Percentiles rank a stretch among this genome's conserved stretches.
Conservation (phyloP, 2,888 invertebrate species). For the Diogma glabrata region DNA sequence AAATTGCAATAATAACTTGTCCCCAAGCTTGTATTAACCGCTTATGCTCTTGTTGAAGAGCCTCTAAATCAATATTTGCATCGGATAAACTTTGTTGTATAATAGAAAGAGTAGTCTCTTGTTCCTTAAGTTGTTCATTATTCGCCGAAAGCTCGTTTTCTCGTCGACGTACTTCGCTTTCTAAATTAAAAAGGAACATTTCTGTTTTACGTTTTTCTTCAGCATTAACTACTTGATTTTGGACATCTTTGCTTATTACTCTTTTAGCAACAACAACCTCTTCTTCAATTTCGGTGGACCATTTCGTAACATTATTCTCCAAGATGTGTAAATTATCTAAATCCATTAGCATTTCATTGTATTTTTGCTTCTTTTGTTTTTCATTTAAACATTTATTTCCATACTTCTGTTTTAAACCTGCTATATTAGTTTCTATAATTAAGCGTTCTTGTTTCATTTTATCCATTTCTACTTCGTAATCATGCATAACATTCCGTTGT, state of each 20-base stretch:
- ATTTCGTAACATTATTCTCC: constrained; percentile 30
- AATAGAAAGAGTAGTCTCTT: constrained; percentile 48
- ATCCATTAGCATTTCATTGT: constrained; percentile 29
- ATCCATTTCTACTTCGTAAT: constrained; percentile 35
- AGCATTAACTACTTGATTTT: constrained; percentile 33
- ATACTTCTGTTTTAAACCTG: constrained; percentile 29
- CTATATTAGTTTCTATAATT: constrained; percentile 30
- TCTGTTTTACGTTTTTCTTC: constrained; percentile 40
- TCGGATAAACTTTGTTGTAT: constrained; percentile 48
- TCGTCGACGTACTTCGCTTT: constrained; percentile 56
- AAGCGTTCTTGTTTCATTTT: constrained; percentile 31
- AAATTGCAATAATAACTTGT: constrained; percentile 57
- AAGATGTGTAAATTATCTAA: constrained; percentile 29
- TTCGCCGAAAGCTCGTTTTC: constrained; percentile 53
- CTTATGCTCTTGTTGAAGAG: constrained; percentile 55
- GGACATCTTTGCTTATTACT: constrained; percentile 31
- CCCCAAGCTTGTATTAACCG: constrained; percentile 63
- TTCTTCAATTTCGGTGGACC: constrained; percentile 31
- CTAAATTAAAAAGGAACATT: constrained; percentile 53
- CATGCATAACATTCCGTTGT: constrained; percentile 38
- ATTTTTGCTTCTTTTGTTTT: constrained; percentile 26
- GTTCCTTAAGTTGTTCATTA: constrained; percentile 51
- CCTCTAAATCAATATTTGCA: constrained; percentile 62
- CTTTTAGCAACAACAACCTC: constrained; percentile 33
- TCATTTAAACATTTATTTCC: constrained; percentile 26